These are phyloP conservation scores for Drosophila lacicola DNA, from an alignment of 2,888 invertebrate species.

Conservation along the genomic window DNA sequence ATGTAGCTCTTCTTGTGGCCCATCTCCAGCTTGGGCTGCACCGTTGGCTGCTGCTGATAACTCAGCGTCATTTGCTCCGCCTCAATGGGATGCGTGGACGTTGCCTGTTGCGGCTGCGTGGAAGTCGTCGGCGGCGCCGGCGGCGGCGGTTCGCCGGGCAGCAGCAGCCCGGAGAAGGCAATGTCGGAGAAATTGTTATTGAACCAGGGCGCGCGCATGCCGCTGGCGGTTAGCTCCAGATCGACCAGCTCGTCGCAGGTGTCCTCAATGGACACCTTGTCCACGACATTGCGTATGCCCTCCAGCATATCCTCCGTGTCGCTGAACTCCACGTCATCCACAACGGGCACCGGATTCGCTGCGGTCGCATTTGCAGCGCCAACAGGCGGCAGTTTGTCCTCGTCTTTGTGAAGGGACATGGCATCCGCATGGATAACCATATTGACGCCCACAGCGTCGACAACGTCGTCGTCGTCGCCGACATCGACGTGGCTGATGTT, in stretches of 20 bases:
- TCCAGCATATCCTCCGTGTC: constrained; percentile 95
- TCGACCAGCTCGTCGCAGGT: constrained; percentile 84
- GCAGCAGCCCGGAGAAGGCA: constrained; percentile 67
- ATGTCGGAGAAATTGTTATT: constrained; percentile 76
- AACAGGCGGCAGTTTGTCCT: constrained; percentile 50
- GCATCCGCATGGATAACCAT: constrained; percentile 66
- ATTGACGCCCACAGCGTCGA: constrained; percentile 61
- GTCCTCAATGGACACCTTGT: constrained; percentile 86
- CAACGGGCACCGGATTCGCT: constrained; percentile 45
- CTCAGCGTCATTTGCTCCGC: constrained; percentile 47
- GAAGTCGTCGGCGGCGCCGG: not conserved
- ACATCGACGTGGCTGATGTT: constrained; percentile 59
- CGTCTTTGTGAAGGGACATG: constrained; percentile 43
- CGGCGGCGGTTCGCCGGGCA: constrained; percentile 68
- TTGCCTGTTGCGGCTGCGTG: not conserved
- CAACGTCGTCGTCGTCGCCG: constrained; percentile 54
- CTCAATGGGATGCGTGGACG: constrained; percentile 26
- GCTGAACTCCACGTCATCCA: constrained; percentile 89
- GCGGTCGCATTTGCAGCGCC: constrained; percentile 28
- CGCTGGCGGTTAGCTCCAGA: constrained; percentile 75
- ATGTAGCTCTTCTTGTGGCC: constrained; percentile 43
- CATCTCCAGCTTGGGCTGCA: constrained; percentile 23
- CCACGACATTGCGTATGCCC: constrained; percentile 92
- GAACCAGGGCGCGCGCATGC: constrained; percentile 78
- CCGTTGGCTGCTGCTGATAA: constrained; percentile 40